Conservation (phyloP, 2,888 invertebrate genomes). For the Creontiades dilutus region DNA sequence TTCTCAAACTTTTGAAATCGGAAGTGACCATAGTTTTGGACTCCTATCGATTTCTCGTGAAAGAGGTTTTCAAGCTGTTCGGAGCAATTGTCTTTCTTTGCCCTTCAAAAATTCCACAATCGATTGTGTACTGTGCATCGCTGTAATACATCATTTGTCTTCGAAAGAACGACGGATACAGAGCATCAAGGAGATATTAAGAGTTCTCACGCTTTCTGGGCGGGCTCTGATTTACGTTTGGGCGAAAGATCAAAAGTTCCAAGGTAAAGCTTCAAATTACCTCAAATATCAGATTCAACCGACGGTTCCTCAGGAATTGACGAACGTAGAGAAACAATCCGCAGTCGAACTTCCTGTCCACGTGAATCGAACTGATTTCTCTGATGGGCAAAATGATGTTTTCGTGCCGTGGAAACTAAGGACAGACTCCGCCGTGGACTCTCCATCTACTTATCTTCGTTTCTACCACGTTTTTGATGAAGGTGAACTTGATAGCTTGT, state of each 20-base stretch:
- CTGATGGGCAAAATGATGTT: constrained; percentile 87
- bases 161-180: constrained; percentile 86
- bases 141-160: constrained; percentile 97
- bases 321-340: constrained; percentile 69
- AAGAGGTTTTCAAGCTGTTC: constrained; percentile 84
- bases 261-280: constrained; percentile 76
- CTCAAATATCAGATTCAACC: constrained; percentile 77
- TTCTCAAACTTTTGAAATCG: constrained; percentile 82
- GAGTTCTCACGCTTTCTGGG: constrained; percentile 86
- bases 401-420: constrained; percentile 97
- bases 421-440: constrained; percentile 76
- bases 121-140: constrained; percentile 94
- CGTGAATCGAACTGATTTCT: constrained; percentile 93
- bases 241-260: constrained; percentile 91
- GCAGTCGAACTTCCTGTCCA: constrained; percentile 86
- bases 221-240: constrained; percentile 94
- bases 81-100: constrained; percentile 87
- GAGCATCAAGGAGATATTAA: constrained; percentile 87
- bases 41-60: constrained; percentile 83
- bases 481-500: constrained; percentile 87
- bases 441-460: constrained; percentile 83
- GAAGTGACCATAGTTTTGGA: constrained; percentile 88
- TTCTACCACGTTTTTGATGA: constrained; percentile 97
- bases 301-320: not conserved
- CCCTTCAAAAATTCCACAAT: constrained; percentile 85